phyloP scores from a whole-genome alignment of 92 coral and sea anemone species.

The Pocillopora grandis region DNA sequence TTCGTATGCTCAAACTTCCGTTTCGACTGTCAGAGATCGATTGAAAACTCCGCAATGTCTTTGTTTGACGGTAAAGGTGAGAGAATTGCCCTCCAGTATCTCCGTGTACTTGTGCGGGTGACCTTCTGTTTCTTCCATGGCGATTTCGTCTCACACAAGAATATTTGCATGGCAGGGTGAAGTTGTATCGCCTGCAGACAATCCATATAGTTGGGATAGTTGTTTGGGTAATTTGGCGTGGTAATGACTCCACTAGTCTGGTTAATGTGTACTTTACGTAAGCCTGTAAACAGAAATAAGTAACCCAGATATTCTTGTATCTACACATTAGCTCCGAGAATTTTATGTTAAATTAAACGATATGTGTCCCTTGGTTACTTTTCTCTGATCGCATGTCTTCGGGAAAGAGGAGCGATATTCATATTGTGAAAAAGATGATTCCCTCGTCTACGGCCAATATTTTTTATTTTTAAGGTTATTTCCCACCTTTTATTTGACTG shows the following conservation, averaged over 20 bases:
- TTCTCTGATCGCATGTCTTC: no score
- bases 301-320: no score
- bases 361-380: no score
- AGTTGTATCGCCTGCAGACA: conserved; percentile 42
- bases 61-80: conserved; percentile 32
- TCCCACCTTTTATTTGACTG: no score
- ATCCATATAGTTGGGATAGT: conserved; percentile 32
- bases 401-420: not conserved
- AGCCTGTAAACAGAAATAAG: conserved; percentile 18
- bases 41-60: conserved; percentile 49
- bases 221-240: conserved; percentile 40
- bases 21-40: conserved; percentile 18
- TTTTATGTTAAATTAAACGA: no score
- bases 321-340: not conserved
- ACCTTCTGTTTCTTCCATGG: conserved; percentile 30
- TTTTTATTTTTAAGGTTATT: no score
- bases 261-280: conserved; percentile 29
- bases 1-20: conserved; percentile 56
- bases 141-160: conserved; percentile 22
- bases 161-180: conserved; percentile 27
- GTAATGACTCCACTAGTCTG: conserved; percentile 35
- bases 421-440: not conserved
- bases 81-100: conserved; percentile 38
- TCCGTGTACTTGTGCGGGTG: conserved; percentile 55
- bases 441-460: no score